phyloP scores from a whole-genome alignment of 1,140 invertebrate species.

The Nixonia krombeini region DNA sequence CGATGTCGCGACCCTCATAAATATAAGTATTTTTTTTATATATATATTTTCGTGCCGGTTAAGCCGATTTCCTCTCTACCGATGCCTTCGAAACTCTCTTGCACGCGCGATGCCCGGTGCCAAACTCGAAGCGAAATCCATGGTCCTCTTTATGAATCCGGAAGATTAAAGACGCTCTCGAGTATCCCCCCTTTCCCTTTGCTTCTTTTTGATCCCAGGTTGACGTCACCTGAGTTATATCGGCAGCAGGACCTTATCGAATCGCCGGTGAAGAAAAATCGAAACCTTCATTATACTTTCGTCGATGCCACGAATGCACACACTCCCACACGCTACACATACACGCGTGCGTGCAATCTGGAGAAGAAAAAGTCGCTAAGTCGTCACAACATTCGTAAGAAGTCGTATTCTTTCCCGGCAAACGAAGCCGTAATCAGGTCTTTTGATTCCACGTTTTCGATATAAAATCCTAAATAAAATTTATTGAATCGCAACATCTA shows the following conservation, averaged over 20 bases:
- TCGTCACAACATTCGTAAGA: too few relatives aligned
- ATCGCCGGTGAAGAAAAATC: constrained; percentile 37
- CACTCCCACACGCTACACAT: constrained; percentile 23
- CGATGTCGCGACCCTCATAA: constrained; percentile 71
- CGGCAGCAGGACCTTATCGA: constrained; percentile 30
- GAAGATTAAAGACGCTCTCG: constrained; percentile 64
- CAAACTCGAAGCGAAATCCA: constrained; percentile 64
- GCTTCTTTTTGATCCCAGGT: constrained; percentile 27
- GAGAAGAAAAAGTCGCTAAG: not conserved
- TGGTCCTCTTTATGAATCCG: constrained; percentile 62
- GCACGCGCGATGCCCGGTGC: constrained; percentile 59
- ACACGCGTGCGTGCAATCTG: constrained; percentile 16
- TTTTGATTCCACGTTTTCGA: too few relatives aligned
- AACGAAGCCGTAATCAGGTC: too few relatives aligned
- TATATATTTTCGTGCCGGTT: constrained; percentile 59
- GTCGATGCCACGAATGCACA: constrained; percentile 14
- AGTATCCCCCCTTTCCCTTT: constrained; percentile 52
- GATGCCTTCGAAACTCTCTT: constrained; percentile 61
- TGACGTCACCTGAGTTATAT: constrained; percentile 33
- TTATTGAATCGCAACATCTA: too few relatives aligned
- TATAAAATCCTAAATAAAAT: too few relatives aligned
- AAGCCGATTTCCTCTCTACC: constrained; percentile 71
- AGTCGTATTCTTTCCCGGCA: too few relatives aligned
- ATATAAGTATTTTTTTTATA: constrained; percentile 70
- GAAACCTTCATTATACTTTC: constrained; percentile 34